phyloP scores from a whole-genome alignment of 2,113 vertebrate species.

The Calyptomena viridis region DNA sequence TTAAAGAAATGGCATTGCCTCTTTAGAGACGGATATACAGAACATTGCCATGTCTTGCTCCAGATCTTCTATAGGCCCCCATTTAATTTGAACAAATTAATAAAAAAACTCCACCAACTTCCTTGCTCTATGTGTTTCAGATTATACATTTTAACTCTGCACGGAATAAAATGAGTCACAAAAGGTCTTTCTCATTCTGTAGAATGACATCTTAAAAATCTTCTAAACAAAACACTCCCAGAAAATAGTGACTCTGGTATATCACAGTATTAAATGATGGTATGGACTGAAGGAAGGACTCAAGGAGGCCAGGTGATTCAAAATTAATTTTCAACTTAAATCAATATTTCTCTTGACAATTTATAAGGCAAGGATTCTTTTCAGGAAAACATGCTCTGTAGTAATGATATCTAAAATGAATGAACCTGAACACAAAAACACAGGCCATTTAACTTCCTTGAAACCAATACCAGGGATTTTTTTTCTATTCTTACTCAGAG shows the following conservation, averaged over 20 bases:
- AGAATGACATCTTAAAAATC: neutral
- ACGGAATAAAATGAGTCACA: constrained; percentile 48
- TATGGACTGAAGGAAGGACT: neutral
- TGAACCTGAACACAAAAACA: neutral
- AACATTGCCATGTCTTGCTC: neutral
- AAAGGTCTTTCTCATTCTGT: constrained; percentile 21
- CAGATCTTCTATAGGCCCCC: neutral
- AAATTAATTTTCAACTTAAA: constrained; percentile 3
- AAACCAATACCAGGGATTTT: neutral
- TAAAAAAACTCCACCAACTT: neutral
- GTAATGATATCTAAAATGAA: neutral
- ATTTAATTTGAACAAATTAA: neutral
- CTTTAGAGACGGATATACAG: constrained; percentile 18
- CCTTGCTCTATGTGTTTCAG: neutral
- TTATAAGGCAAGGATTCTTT: neutral
- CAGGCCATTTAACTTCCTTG: neutral
- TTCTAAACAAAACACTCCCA: neutral
- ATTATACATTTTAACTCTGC: constrained; percentile 3
- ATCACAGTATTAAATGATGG: neutral
- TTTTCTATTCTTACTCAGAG: neutral
- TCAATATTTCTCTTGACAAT: neutral
- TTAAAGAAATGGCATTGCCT: neutral
- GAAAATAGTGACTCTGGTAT: neutral
- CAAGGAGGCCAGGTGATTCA: neutral
- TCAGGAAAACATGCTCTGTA: neutral